phyloP scores from a whole-genome alignment of 2,797 vertebrate genomes.

The Prunella strophiata region DNA sequence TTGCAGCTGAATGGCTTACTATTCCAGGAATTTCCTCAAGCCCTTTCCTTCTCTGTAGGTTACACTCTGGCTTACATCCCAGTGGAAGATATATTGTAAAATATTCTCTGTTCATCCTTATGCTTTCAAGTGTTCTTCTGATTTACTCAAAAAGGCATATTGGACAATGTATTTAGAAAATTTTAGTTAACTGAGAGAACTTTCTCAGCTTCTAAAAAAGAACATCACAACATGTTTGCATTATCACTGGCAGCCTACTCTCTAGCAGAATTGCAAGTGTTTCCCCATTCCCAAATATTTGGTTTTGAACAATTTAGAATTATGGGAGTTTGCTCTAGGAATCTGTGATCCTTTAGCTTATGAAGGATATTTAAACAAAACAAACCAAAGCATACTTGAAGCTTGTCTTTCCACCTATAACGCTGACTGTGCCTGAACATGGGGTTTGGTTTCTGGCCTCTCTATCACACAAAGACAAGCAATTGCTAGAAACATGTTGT shows the following conservation, averaged over 20 bases:
- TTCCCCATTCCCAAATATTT: neutral
- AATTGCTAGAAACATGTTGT: neutral
- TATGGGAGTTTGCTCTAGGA: neutral
- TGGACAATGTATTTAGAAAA: neutral
- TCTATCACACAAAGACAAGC: neutral
- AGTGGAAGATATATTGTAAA: neutral
- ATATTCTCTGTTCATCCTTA: neutral
- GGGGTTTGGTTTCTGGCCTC: neutral
- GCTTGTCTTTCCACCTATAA: neutral
- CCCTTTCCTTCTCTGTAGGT: neutral
- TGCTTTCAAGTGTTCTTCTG: neutral
- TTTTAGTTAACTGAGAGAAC: neutral
- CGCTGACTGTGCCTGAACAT: neutral
- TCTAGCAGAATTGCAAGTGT: neutral
- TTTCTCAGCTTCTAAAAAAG: neutral
- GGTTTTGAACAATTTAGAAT: neutral
- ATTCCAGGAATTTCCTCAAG: slow-evolving; percentile 13
- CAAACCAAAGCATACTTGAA: neutral
- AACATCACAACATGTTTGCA: neutral
- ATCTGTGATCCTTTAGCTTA: neutral
- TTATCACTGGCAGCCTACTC: neutral
- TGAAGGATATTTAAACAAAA: neutral
- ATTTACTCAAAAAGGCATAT: neutral
- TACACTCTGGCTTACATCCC: neutral
- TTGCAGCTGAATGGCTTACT: slow-evolving; percentile 28